Evolutionary conservation across 2,888 invertebrate species (phyloP).

Genomic region (Amitus sp.): DNA sequence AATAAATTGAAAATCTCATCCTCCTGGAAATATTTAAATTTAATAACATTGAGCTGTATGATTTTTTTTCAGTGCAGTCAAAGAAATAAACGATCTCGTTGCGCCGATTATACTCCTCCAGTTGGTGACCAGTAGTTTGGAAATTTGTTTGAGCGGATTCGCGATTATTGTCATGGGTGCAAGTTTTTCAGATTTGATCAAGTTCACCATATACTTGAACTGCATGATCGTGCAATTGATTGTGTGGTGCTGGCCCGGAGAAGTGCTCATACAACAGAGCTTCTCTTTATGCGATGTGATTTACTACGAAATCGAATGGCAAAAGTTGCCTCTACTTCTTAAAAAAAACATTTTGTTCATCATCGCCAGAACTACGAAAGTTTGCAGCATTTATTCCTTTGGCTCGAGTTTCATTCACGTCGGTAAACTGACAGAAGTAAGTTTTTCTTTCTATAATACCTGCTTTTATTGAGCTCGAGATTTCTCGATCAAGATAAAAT

Average conservation of each 20-base stretch:
- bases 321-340: conserved; percentile 23
- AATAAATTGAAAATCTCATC: too few relatives aligned
- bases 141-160: conserved; percentile 44
- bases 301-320: conserved; percentile 38
- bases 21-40: too few relatives aligned
- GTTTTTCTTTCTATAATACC: conserved; percentile 8
- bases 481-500: too few relatives aligned
- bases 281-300: conserved; percentile 23
- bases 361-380: conserved; percentile 35
- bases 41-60: too few relatives aligned
- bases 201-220: conserved; percentile 17
- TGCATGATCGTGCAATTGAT: neutral
- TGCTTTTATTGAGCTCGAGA: too few relatives aligned
- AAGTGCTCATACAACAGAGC: conserved; percentile 40
- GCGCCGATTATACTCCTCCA: conserved; percentile 43
- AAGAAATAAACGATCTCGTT: conserved; percentile 34
- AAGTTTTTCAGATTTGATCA: conserved; percentile 20
- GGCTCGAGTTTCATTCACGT: conserved; percentile 36
- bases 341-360: conserved; percentile 29
- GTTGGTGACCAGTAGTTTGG: conserved; percentile 38
- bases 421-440: conserved; percentile 35
- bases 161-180: conserved; percentile 19
- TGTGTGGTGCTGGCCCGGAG: conserved; percentile 17
- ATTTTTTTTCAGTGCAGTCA: conserved; percentile 27
- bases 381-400: conserved; percentile 31